A percentile compares a stretch with the other conserved stretches of the same genome.
These are phyloP conservation scores for Dermolepida albohirtum DNA, from an alignment of 2,888 invertebrate species.

Conservation along the genomic window DNA sequence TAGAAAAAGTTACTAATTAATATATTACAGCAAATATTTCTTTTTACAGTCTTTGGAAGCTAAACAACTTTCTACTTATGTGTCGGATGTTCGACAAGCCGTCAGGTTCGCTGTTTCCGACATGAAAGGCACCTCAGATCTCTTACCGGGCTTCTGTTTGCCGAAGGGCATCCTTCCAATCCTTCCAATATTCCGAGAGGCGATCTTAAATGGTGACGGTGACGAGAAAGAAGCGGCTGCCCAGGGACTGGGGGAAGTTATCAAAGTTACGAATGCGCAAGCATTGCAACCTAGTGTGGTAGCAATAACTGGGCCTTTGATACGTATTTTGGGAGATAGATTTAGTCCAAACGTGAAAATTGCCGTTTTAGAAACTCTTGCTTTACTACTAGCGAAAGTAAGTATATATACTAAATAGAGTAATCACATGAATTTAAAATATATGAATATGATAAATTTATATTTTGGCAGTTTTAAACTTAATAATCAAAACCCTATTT, in stretches of 20 bases:
- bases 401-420: too few relatives aligned
- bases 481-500: too few relatives aligned
- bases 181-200: slow-evolving; percentile 94
- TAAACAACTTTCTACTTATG: slow-evolving; percentile 86
- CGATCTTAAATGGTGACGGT: slow-evolving; percentile 93
- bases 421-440: too few relatives aligned
- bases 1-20: too few relatives aligned
- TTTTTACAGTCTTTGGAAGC: slow-evolving; percentile 78
- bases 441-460: too few relatives aligned
- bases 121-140: slow-evolving; percentile 75
- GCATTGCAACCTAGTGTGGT: slow-evolving; percentile 96
- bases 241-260: slow-evolving; percentile 84
- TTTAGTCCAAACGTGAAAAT: slow-evolving; percentile 96
- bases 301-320: slow-evolving; percentile 97
- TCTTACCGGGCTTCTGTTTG: slow-evolving; percentile 92
- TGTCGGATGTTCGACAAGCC: slow-evolving; percentile 91
- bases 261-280: slow-evolving; percentile 84
- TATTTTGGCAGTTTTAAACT: too few relatives aligned
- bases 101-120: slow-evolving; percentile 92
- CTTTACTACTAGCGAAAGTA: slow-evolving; percentile 91
- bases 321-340: slow-evolving; percentile 95
- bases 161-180: slow-evolving; percentile 93
- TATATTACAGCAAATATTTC: background rate
- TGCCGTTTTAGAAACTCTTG: slow-evolving; percentile 94
- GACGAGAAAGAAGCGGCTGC: slow-evolving; percentile 97